These are phyloP conservation scores for Pheosia gnoma DNA, from an alignment of 2,888 invertebrate species.

Conservation along the genomic window DNA sequence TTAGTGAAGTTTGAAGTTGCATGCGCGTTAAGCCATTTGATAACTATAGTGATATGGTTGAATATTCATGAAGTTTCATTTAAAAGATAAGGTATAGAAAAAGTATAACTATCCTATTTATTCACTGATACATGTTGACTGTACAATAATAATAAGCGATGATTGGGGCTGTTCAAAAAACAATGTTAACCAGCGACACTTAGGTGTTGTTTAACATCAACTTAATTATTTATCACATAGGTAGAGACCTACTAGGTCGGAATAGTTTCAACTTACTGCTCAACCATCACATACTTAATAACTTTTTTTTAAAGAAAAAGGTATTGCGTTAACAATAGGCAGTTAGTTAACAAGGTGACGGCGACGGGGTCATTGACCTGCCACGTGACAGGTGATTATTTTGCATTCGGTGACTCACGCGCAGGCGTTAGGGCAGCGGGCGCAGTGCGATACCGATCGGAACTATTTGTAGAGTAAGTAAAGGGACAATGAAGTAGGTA, in stretches of 20 bases:
- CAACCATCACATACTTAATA: no score
- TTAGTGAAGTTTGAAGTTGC: not conserved
- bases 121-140: no score
- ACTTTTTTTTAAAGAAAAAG: no score
- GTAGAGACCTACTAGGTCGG: no score
- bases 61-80: not conserved
- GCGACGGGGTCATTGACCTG: conserved; percentile 38
- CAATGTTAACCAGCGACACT: no score
- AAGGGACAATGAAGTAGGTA: conserved; percentile 3
- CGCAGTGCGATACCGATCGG: not conserved
- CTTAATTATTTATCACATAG: no score
- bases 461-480: not conserved
- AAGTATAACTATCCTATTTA: no score
- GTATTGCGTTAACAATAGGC: not conserved
- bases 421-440: conserved; percentile 20
- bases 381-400: conserved; percentile 46
- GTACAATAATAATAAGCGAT: no score
- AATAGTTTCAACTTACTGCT: no score
- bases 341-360: not conserved
- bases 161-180: no score
- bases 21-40: not conserved
- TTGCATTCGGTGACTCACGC: conserved; percentile 41
- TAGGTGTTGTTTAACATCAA: no score
- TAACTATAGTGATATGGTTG: not conserved
- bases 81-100: not conserved